Percentiles rank a stretch among this genome's conserved stretches.
Evolutionary conservation across 2,113 vertebrate species (phyloP).

Genomic region (Electrona antarctica): DNA sequence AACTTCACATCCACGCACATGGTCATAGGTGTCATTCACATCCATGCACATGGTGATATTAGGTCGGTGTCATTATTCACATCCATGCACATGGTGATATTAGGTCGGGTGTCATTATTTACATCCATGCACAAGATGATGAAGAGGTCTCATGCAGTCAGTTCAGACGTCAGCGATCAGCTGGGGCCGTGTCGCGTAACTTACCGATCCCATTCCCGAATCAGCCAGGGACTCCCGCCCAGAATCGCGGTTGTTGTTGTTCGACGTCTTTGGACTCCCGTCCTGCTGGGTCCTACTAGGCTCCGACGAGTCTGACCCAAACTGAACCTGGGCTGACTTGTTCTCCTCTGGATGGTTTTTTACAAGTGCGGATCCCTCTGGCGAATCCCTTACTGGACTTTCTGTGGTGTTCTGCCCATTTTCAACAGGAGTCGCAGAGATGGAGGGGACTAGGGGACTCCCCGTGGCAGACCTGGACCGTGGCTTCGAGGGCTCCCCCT

Average conservation of each 20-base stretch:
- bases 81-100: too few species aligned
- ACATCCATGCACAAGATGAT: background rate
- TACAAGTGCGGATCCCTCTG: too few species aligned
- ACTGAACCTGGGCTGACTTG: too few species aligned
- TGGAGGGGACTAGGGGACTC: conserved; percentile 31
- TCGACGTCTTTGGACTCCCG: conserved; percentile 3
- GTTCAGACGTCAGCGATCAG: background rate
- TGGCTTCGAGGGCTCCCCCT: too few species aligned
- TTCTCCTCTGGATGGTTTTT: too few species aligned
- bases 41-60: too few species aligned
- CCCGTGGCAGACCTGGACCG: background rate
- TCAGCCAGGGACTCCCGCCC: conserved; percentile 53
- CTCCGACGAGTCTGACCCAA: too few species aligned
- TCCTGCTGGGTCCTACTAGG: conserved; percentile 1
- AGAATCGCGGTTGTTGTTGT: conserved; percentile 13
- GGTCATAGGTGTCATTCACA: too few species aligned
- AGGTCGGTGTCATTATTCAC: too few species aligned
- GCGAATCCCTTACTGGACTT: too few species aligned
- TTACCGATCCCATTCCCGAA: conserved; percentile 73
- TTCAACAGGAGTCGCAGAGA: conserved; percentile 35
- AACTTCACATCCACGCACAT: too few species aligned
- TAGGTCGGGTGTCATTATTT: too few species aligned
- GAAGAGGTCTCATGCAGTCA: conserved; percentile 38
- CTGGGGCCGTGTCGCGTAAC: conserved; percentile 15
- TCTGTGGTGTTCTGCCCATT: background rate